Conservation (phyloP, 1,140 invertebrate genomes). For the Piezodorus guildinii region DNA sequence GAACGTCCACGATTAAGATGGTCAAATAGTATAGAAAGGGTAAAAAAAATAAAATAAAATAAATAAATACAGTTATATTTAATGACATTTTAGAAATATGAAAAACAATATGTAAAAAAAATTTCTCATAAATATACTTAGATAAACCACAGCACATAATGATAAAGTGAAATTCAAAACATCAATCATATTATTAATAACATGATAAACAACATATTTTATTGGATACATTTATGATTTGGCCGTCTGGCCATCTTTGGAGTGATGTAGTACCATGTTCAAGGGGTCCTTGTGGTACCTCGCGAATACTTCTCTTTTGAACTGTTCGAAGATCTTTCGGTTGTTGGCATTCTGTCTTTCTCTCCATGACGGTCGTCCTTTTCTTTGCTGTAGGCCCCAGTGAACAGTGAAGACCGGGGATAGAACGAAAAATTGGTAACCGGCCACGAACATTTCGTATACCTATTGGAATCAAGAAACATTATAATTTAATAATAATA, state of each 20-base stretch:
- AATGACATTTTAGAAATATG: no score
- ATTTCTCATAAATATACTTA: no score
- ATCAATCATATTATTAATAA: no score
- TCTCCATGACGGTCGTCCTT: constrained; percentile 64
- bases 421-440: constrained; percentile 78
- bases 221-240: neutral
- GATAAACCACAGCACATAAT: no score
- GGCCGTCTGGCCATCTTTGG: constrained; percentile 17
- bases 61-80: no score
- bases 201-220: no score
- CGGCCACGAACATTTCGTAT: constrained; percentile 85
- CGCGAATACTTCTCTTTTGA: constrained; percentile 72
- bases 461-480: constrained; percentile 44
- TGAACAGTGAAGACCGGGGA: constrained; percentile 84
- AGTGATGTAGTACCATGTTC: constrained; percentile 40
- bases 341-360: constrained; percentile 76
- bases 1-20: no score
- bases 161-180: no score
- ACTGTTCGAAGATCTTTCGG: constrained; percentile 65
- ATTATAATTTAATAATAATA: no score
- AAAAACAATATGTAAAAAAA: no score
- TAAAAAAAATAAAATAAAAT: no score
- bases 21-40: no score
- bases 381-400: constrained; percentile 71
- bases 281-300: constrained; percentile 58